Base-by-base conservation (phyloP, 1,140 invertebrate species). In the Wasmannia auropunctata region DNA sequence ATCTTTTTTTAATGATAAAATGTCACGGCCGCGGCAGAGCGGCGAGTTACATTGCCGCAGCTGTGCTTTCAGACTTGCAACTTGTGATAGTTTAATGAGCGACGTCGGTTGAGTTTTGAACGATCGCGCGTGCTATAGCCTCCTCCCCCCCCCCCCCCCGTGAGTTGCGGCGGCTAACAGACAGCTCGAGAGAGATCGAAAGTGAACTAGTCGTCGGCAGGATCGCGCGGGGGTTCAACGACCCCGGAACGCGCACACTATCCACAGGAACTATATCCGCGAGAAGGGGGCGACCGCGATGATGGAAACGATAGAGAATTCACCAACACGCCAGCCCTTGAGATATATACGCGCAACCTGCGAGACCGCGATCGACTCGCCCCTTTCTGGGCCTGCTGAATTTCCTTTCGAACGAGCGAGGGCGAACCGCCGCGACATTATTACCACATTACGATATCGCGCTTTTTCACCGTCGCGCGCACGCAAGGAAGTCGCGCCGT, bases 21-120 rank as follows among this genome's bases (percentile, higher is more conserved):
- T 88, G 88, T 89, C 88, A 88, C 83, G 86, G 81, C 60, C 86
- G 37, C 19, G 43, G 70, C 63, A 31, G 43, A 22, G 28, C 63
- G 74, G 22, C 81, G 46, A 87, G 69, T 81, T 75, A 69, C 72
- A 72, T 65, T 65, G 51, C 72, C 87, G 65, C 87, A 89, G 88
- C 88, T 90, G 88, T 60, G 88, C 85, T 90, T 88, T 87, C 87
- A 89, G 88, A 89, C 87, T 40, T 10, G 74, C 67, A 87, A 86
- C 88, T 90, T 86, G 69, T 90, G 80, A 90, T 90, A 90, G 88
- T 90, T 90, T 90, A 90, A 90, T 90, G 89, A 90, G 88, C 86
- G 88, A 85, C 88, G 86, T 90, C 89, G 89, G 87, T 85, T 62
- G 89, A 90, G 87, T 90, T 90, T 90, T 87, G 84, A 90, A 90